These are phyloP conservation scores for Eurystomus gularis DNA, from an alignment of 2,113 vertebrate genomes.

Conservation along the genomic window DNA sequence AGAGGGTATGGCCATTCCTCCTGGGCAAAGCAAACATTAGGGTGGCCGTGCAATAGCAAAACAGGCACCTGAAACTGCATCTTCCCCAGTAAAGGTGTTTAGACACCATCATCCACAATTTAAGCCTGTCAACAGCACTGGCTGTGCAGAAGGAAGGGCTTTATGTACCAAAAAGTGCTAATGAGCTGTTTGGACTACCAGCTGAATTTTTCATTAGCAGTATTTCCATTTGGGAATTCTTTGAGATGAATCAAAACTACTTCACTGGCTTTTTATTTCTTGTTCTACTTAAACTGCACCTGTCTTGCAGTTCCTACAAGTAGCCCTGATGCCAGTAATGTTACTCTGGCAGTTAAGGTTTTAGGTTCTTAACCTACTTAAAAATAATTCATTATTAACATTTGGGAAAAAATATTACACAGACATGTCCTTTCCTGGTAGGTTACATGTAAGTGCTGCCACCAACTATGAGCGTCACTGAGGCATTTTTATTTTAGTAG, in stretches of 20 bases:
- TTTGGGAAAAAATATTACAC: neutral
- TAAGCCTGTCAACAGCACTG: neutral
- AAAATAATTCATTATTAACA: slow-evolving; percentile 39
- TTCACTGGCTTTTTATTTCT: slow-evolving; percentile 12
- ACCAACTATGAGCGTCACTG: neutral
- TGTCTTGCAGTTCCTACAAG: neutral
- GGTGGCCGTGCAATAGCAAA: neutral
- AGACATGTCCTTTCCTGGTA: neutral
- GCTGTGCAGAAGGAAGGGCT: neutral
- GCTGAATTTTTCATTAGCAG: neutral
- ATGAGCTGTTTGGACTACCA: neutral
- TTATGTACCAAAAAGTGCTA: neutral
- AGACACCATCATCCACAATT: neutral
- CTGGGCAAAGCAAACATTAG: neutral
- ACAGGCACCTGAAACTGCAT: neutral
- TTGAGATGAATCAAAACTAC: neutral
- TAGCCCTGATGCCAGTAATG: neutral
- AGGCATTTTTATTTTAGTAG: neutral
- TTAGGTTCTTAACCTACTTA: neutral
- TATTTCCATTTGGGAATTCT: neutral
- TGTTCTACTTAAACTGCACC: neutral
- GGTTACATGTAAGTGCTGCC: neutral
- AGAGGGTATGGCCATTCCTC: neutral
- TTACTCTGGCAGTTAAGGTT: neutral
- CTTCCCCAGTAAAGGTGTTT: neutral